These are phyloP conservation scores for Thera britannica DNA, from an alignment of 2,888 invertebrate genomes.

Conservation along the genomic window DNA sequence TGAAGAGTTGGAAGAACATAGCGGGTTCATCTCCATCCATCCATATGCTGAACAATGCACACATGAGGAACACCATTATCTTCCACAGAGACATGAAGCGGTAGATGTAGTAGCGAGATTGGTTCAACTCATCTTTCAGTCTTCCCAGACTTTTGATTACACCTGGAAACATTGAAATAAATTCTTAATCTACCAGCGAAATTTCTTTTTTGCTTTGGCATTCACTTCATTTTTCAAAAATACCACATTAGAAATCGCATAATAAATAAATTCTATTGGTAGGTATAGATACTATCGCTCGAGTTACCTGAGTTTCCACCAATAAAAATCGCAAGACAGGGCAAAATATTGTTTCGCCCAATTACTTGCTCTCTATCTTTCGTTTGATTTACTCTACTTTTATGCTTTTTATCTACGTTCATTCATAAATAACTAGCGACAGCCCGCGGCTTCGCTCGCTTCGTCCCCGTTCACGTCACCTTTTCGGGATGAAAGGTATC, in stretches of 20 bases:
- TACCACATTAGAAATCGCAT: no score
- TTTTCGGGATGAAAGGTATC: no score
- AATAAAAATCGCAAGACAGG: neutral
- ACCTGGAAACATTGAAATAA: conserved; percentile 68
- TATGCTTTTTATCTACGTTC: no score
- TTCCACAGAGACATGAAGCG: conserved; percentile 97
- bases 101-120: conserved; percentile 94
- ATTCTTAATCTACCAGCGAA: neutral
- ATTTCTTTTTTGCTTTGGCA: no score
- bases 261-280: no score
- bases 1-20: conserved; percentile 90
- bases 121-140: conserved; percentile 91
- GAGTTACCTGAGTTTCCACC: no score
- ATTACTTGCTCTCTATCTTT: neutral
- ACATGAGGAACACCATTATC: conserved; percentile 90
- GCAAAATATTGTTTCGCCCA: neutral
- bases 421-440: no score
- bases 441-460: no score
- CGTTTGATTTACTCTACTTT: neutral
- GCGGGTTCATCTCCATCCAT: conserved; percentile 90
- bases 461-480: no score
- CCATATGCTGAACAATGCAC: conserved; percentile 89
- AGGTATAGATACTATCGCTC: no score
- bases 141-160: conserved; percentile 90
- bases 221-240: neutral